Evolutionary conservation across 2,888 invertebrate species (phyloP).

Genomic region (Drosophila eohydei): DNA sequence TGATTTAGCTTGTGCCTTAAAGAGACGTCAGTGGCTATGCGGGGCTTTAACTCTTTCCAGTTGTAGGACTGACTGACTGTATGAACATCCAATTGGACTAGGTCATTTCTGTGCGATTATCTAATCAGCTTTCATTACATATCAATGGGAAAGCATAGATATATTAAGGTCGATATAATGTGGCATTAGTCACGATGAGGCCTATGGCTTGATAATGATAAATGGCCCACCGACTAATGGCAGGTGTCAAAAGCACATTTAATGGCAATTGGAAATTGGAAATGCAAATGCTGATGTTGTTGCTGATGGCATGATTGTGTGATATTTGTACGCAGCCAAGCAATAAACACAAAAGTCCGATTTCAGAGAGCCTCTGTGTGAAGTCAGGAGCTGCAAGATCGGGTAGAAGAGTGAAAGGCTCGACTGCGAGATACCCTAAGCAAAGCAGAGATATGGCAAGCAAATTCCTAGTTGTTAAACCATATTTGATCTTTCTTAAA

Average conservation of each 20-base stretch:
- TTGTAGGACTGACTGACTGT: background rate
- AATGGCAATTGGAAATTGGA: slow-evolving; percentile 25
- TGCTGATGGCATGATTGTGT: slow-evolving; percentile 9
- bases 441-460: too few species aligned
- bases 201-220: slow-evolving; percentile 5
- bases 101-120: slow-evolving; percentile 49
- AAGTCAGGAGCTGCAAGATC: background rate
- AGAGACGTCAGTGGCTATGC: background rate
- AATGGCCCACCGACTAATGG: slow-evolving; percentile 31
- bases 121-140: slow-evolving; percentile 42
- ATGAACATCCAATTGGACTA: slow-evolving; percentile 36
- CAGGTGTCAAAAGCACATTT: slow-evolving; percentile 40
- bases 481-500: too few species aligned
- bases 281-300: slow-evolving; percentile 30
- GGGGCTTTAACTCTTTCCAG: background rate
- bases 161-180: background rate
- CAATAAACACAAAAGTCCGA: slow-evolving; percentile 10
- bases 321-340: slow-evolving; percentile 13
- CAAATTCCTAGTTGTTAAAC: background rate
- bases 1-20: slow-evolving; percentile 47
- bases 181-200: slow-evolving; percentile 18
- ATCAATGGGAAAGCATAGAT: slow-evolving; percentile 2
- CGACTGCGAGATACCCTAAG: background rate
- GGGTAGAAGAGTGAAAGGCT: background rate
- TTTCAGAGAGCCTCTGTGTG: background rate